Conservation (phyloP, 2,113 vertebrate species). For the Saguinus imperator region DNA sequence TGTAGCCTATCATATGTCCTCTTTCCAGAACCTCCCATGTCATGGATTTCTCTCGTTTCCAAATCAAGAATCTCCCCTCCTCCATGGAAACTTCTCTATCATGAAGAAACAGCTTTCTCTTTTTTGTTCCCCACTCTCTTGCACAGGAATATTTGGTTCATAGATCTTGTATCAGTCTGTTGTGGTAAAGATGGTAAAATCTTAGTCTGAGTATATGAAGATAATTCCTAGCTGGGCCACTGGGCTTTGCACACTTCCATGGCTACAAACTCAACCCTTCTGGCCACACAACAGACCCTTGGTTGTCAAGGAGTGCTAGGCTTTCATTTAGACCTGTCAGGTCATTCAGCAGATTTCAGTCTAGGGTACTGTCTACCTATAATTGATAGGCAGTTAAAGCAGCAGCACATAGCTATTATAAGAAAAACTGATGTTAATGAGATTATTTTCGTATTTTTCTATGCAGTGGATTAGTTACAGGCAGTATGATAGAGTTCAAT, state of each 20-base stretch:
- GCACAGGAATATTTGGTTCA: neutral
- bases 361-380: neutral
- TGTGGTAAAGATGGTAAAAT: neutral
- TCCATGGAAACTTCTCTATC: neutral
- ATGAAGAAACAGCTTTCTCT: neutral
- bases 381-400: neutral
- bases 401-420: neutral
- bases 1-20: neutral
- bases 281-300: neutral
- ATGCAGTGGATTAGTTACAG: neutral
- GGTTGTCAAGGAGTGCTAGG: neutral
- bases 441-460: conserved; percentile 37
- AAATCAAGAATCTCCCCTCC: neutral
- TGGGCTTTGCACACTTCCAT: neutral
- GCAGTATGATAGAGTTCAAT: neutral
- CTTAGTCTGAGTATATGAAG: neutral
- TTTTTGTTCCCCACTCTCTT: neutral
- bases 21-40: neutral
- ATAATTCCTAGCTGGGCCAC: no score
- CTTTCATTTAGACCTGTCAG: neutral
- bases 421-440: neutral
- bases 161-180: neutral
- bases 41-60: neutral
- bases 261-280: neutral
- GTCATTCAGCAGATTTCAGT: neutral